Base-by-base conservation (phyloP, 92 coral and sea anemone genomes). In the Pocillopora meandrina region DNA sequence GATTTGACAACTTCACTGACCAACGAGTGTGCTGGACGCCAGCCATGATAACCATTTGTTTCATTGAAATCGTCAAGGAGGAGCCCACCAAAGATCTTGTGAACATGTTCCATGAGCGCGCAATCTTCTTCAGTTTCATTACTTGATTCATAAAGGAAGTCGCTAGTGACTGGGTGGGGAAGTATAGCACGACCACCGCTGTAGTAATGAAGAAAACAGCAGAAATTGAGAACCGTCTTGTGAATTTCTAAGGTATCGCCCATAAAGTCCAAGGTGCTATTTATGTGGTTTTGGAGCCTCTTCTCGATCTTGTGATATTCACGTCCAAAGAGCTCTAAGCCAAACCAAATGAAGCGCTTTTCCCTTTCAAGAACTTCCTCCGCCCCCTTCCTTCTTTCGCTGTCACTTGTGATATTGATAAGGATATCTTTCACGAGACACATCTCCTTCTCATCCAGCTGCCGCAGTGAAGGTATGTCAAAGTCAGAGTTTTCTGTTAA, bases 11-110 rank as follows among this genome's bases (percentile, higher is more conserved):
- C 91, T 74, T 91, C 90, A 20, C 89, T 90, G 58, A 91, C 94
- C 3, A 91, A 90, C 59, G 88, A 78, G 71, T 91, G 94, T 26
- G 94, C 94, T 3, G 94, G 94, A 33, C 94, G 71, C 94, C 94
- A 91, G 16, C 94, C 94, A 20, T 77, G 17, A 56, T 84, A 91
- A 36, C 89, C 91, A 58, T 62, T 75, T 42, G 89, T 71, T 58
- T 88, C 91, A 36, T 82, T 85, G 78, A 49, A 52, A 6, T 72
- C 94, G 18, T 91, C 94, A 2, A 85, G 87, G 16, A 91, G 94
- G 59, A 91, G 86, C 19, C 94, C 94, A 21, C 91, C 91, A 77
- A 91, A 91, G 3, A 75, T 85, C 23, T 81, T 72, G 68, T 91
- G 94, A 31, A 91, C 76, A 1, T 76, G 56, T 31, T 81, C 65